Evolutionary conservation across 2,888 invertebrate species (phyloP).

Genomic region (Catocala nupta): DNA sequence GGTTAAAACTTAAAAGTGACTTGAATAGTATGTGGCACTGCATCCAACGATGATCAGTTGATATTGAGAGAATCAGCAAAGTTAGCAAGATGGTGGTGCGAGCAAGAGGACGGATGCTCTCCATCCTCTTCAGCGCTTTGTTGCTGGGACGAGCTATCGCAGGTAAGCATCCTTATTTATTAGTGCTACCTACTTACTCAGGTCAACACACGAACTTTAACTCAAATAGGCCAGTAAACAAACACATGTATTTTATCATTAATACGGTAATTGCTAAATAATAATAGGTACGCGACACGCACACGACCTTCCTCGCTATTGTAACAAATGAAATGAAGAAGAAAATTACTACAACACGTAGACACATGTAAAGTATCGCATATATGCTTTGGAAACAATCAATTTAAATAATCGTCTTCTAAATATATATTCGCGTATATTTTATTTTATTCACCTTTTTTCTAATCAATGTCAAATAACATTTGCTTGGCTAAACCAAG

Average conservation of each 20-base stretch:
- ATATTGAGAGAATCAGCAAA: slow-evolving; percentile 54
- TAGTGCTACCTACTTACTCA: background rate
- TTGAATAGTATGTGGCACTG: slow-evolving; percentile 40
- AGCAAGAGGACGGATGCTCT: slow-evolving; percentile 73
- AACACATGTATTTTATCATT: background rate
- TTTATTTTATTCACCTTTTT: too few relatives aligned
- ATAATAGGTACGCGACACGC: slow-evolving; percentile 5
- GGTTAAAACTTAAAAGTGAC: slow-evolving; percentile 21
- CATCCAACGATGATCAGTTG: slow-evolving; percentile 63
- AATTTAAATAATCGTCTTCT: too few relatives aligned
- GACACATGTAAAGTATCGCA: too few relatives aligned
- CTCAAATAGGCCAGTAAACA: background rate
- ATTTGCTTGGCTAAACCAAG: too few relatives aligned
- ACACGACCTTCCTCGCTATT: background rate
- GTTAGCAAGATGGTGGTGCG: slow-evolving; percentile 72
- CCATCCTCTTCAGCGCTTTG: slow-evolving; percentile 80
- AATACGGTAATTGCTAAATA: slow-evolving; percentile 5
- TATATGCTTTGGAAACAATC: too few relatives aligned
- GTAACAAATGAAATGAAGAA: background rate
- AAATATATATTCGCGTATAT: too few relatives aligned
- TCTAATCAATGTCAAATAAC: too few relatives aligned
- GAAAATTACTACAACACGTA: too few relatives aligned
- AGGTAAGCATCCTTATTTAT: slow-evolving; percentile 62
- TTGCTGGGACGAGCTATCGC: slow-evolving; percentile 81
- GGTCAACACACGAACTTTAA: background rate